Evolutionary conservation across 2,113 vertebrate species (phyloP).

Genomic region (Columba livia): DNA sequence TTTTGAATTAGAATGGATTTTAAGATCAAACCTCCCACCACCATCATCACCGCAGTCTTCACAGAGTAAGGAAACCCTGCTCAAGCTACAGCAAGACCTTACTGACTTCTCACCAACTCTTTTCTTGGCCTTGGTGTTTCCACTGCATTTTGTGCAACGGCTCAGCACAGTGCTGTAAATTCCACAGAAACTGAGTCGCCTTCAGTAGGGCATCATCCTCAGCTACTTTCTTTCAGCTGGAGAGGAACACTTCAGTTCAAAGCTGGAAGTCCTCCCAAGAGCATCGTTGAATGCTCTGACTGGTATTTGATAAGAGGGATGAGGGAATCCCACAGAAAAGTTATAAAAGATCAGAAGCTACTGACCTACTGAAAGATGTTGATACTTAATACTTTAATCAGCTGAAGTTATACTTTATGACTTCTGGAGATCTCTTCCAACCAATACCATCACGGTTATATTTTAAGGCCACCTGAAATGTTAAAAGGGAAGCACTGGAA

Average conservation of each 20-base stretch:
- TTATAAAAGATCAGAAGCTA: neutral
- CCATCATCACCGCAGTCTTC: neutral
- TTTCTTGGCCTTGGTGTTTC: neutral
- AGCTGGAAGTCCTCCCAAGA: neutral
- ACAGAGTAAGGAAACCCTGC: neutral
- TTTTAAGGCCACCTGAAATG: neutral
- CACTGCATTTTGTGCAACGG: neutral
- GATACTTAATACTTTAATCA: neutral
- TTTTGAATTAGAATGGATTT: neutral
- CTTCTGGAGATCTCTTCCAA: neutral
- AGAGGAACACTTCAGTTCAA: neutral
- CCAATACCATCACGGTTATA: neutral
- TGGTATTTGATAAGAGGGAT: neutral
- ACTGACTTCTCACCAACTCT: neutral
- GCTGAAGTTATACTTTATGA: neutral
- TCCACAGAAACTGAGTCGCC: neutral
- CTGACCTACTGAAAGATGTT: neutral
- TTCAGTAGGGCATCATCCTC: no score
- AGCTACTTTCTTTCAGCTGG: neutral
- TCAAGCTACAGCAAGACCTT: neutral
- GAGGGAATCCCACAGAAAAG: no score
- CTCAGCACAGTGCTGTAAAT: neutral
- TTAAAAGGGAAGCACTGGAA: neutral
- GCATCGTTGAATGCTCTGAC: neutral
- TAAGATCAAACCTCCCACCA: neutral